Evolutionary conservation across 2,113 vertebrate genomes (phyloP).

Genomic region (Sciurus niger): DNA sequence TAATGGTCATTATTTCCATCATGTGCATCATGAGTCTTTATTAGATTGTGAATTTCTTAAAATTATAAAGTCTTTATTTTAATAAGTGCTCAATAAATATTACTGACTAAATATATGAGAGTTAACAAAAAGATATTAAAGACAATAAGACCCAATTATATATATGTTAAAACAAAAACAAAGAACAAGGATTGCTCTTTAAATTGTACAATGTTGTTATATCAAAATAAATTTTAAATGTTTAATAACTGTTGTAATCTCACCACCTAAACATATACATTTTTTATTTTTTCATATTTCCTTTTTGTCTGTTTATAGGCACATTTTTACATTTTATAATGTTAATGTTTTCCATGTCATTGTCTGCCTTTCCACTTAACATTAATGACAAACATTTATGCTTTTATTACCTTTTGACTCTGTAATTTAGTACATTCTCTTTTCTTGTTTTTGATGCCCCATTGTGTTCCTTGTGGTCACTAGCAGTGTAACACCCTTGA

Average conservation of each 20-base stretch:
- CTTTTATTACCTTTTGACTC: neutral
- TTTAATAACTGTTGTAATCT: slow-evolving; percentile 28
- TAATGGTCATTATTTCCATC: neutral
- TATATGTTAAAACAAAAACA: slow-evolving; percentile 41
- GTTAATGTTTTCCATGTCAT: neutral
- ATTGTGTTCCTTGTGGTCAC: neutral
- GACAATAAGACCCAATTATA: slow-evolving; percentile 20
- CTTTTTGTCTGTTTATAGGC: neutral
- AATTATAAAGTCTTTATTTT: slow-evolving; percentile 1
- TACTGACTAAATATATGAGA: slow-evolving; percentile 24
- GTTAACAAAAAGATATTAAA: slow-evolving; percentile 18
- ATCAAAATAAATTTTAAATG: slow-evolving; percentile 57
- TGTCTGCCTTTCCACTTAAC: slow-evolving; percentile 51
- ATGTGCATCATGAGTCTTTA: neutral
- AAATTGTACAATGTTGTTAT: neutral
- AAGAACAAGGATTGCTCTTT: slow-evolving; percentile 23
- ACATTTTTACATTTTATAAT: slow-evolving; percentile 19
- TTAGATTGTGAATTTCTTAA: slow-evolving; percentile 42
- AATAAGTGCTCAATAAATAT: slow-evolving; percentile 32
- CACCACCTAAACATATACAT: neutral
- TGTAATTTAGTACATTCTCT: neutral
- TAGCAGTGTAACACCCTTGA: neutral
- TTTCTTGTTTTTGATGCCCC: slow-evolving; percentile 9
- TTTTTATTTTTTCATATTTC: slow-evolving; percentile 33
- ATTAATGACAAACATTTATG: slow-evolving; percentile 4